A percentile compares a stretch with the other conserved stretches of the same genome.
These are phyloP conservation scores for Brenthis ino DNA, from an alignment of 2,888 invertebrate genomes.

Conservation along the genomic window DNA sequence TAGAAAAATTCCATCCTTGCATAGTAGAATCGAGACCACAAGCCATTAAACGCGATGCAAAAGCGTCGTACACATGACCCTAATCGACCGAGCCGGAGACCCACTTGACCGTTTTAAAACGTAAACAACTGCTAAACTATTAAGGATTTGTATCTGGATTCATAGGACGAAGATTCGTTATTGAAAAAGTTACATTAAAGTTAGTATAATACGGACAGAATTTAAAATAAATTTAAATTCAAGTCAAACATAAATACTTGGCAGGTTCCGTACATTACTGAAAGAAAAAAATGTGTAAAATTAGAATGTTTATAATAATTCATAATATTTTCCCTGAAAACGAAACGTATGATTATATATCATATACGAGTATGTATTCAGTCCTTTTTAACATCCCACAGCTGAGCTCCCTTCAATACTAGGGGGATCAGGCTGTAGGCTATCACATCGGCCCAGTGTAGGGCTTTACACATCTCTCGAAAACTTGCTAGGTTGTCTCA, in stretches of 20 bases:
- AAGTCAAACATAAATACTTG: too few species aligned
- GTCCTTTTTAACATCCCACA: background rate
- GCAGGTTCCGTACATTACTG: too few species aligned
- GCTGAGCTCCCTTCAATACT: slow-evolving; percentile 4
- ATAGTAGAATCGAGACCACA: slow-evolving; percentile 18
- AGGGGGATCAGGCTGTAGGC: too few species aligned
- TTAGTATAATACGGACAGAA: background rate
- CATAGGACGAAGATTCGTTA: background rate
- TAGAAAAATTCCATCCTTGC: background rate
- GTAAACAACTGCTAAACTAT: slow-evolving; percentile 34
- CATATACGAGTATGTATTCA: background rate
- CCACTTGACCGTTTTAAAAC: slow-evolving; percentile 39
- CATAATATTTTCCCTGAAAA: too few species aligned
- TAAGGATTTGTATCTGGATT: slow-evolving; percentile 19
- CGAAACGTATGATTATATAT: too few species aligned
- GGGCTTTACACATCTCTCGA: too few species aligned
- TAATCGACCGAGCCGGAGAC: slow-evolving; percentile 34
- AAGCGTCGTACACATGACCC: slow-evolving; percentile 34
- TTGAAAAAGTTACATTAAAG: background rate
- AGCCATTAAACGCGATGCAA: slow-evolving; percentile 35
- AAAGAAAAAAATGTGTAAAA: too few species aligned
- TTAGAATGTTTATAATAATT: too few species aligned
- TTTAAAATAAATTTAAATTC: too few species aligned
- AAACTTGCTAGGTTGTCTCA: too few species aligned
- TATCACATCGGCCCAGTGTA: too few species aligned